Percentiles rank a stretch among this genome's conserved stretches.
phyloP scores from a whole-genome alignment of 1,140 invertebrate species.

The Microplitis mediator region DNA sequence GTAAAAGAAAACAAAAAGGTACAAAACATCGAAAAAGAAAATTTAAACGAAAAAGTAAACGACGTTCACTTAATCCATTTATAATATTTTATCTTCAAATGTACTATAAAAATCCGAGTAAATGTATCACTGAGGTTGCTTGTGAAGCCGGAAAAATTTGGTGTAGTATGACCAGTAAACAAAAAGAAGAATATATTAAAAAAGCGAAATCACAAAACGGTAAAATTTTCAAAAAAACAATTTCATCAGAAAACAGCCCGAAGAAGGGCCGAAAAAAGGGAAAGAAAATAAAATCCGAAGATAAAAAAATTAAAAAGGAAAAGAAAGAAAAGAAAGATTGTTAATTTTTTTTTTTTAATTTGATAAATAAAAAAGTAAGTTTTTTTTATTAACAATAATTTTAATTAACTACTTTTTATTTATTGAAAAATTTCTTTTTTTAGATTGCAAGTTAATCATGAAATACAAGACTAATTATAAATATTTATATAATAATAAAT shows the following conservation, averaged over 20 bases:
- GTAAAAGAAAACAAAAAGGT: not conserved
- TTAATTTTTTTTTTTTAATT: not conserved
- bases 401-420: no score
- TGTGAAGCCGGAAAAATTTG: slow-evolving; percentile 44
- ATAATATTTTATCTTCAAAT: slow-evolving; percentile 49
- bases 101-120: slow-evolving; percentile 36
- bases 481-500: no score
- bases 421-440: no score
- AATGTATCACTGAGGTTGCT: slow-evolving; percentile 41
- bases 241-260: not conserved
- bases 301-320: not conserved
- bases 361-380: not conserved
- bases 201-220: slow-evolving; percentile 30
- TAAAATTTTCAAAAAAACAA: not conserved
- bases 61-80: slow-evolving; percentile 43
- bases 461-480: no score
- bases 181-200: slow-evolving; percentile 39
- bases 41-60: not conserved
- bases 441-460: no score
- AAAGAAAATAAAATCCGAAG: not conserved
- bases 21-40: not conserved
- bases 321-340: not conserved
- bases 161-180: slow-evolving; percentile 36
- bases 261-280: not conserved
- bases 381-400: not conserved